These are phyloP conservation scores for Bufo bufo DNA, from an alignment of 2,113 vertebrate species.

Conservation along the genomic window DNA sequence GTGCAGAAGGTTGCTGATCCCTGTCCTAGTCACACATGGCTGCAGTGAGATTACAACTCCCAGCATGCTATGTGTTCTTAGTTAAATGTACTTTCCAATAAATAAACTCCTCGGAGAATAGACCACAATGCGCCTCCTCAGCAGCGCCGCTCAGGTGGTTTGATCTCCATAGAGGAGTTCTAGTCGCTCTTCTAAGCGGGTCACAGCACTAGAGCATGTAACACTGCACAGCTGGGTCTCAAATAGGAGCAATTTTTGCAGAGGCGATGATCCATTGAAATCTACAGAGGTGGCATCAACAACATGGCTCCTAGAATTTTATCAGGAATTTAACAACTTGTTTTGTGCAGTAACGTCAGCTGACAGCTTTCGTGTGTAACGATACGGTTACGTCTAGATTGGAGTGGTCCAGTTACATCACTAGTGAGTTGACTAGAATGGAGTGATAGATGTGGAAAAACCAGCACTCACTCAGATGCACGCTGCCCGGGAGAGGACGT, in stretches of 20 bases:
- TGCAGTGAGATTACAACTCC: too few relatives aligned
- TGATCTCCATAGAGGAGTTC: not conserved
- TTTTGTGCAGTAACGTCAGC: not conserved
- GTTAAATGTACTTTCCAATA: not conserved
- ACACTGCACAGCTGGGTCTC: not conserved
- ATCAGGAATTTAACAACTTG: not conserved
- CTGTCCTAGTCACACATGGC: too few relatives aligned
- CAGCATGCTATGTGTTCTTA: too few relatives aligned
- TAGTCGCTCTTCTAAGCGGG: not conserved
- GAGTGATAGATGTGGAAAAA: too few relatives aligned
- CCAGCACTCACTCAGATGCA: too few relatives aligned
- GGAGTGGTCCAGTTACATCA: too few relatives aligned
- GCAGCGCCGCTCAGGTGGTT: too few relatives aligned
- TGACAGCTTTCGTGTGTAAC: slow-evolving; percentile 2
- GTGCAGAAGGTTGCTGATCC: too few relatives aligned
- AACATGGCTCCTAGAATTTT: not conserved
- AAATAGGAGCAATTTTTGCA: not conserved
- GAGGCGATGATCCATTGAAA: not conserved
- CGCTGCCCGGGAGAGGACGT: too few relatives aligned
- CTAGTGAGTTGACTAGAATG: too few relatives aligned
- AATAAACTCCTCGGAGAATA: not conserved
- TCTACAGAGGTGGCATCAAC: not conserved
- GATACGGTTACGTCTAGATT: too few relatives aligned
- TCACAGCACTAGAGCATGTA: not conserved
- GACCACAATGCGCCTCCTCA: not conserved